A percentile compares a stretch with the other conserved stretches of the same genome.
Conservation (phyloP, 2,888 invertebrate genomes). For the Macrosiphum euphorbiae region DNA sequence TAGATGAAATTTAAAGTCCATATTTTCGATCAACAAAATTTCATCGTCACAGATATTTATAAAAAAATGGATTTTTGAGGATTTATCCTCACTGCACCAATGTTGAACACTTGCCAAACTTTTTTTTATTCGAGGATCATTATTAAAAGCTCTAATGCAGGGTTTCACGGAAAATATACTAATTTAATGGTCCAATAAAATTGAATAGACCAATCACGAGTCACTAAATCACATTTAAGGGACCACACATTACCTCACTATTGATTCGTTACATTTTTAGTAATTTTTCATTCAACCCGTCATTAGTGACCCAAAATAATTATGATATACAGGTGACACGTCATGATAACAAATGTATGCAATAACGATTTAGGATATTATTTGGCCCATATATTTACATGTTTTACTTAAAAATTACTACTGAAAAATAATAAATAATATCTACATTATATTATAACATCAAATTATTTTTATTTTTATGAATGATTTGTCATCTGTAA, state of each 20-base stretch:
- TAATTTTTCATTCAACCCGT: too few relatives aligned
- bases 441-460: neutral
- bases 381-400: neutral
- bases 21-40: neutral
- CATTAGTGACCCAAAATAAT: too few relatives aligned
- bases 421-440: neutral
- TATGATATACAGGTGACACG: neutral
- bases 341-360: neutral
- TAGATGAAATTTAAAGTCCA: neutral
- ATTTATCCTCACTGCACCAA: neutral
- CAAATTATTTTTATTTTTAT: neutral
- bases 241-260: too few relatives aligned
- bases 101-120: neutral
- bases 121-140: neutral
- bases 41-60: neutral
- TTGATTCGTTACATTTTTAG: too few relatives aligned
- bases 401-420: neutral
- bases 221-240: too few relatives aligned
- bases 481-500: neutral
- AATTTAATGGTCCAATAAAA: too few relatives aligned
- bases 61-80: neutral
- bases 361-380: neutral
- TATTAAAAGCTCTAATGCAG: neutral
- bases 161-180: too few relatives aligned
- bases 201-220: too few relatives aligned